Base-by-base conservation (phyloP, 2,888 invertebrate species). In the Acrobasis suavella region DNA sequence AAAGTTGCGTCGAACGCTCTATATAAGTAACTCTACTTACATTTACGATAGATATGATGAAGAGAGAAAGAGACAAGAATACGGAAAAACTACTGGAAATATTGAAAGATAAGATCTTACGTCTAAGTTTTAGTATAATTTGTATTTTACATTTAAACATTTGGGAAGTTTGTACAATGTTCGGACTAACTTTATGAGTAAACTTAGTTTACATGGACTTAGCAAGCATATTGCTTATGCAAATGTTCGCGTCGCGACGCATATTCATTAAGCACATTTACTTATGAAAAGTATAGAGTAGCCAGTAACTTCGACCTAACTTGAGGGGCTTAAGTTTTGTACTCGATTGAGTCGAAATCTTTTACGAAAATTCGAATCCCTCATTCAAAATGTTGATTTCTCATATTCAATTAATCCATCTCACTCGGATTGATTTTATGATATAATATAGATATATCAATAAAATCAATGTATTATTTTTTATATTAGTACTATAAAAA, bases 41-140 rank as follows among this genome's bases (percentile, higher is more conserved):
- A 51, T 3, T n/a, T 46, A 55, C 17, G 22, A 69, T 70, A 82
- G 82, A 82, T 82, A 82, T 81, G 81, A 78, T 42, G 70, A 73
- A 76, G 74, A 81, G 77, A 76, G 66, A 73, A 70, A 76, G 73
- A 78, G 74, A 75, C 61, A 71, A 72, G 74, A 71, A 74, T 60
- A 63, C 67, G 68, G 68, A 50, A 65, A 12, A 39, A 61, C 76
- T 80, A 80, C 75, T 65, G 72, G 73, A 75, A 67, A 74, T 65
- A 62, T 69, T 64, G 72, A 79, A 75, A 75, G 74, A 71, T 67
- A 73, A 60, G 65, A 46, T 12, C 46, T 46, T 69, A 74, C 67
- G 46, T 37, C 55, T 62, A 71, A 64, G 12, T 54, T 54, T 52
- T 63, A 66, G 52, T 46, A 14, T 14, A 46, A 46, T 46, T 46